A percentile compares a stretch with the other conserved stretches of the same genome.
Evolutionary conservation across 2,113 vertebrate species (phyloP).

Genomic region (Pholis gunnellus): DNA sequence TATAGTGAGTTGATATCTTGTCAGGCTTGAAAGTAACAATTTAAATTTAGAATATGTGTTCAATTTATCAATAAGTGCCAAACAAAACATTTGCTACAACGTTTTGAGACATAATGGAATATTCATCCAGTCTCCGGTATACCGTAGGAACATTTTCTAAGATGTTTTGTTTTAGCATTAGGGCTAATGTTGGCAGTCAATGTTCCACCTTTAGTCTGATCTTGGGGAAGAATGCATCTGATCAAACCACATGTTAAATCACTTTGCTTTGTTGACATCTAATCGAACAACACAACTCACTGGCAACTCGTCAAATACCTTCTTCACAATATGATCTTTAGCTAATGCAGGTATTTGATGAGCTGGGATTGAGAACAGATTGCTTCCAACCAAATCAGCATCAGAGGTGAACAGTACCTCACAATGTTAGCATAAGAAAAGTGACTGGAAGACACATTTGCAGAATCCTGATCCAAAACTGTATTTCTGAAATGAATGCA

Average conservation of each 20-base stretch:
- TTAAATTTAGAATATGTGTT: too few species aligned
- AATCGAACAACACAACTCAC: too few species aligned
- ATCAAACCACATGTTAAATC: too few species aligned
- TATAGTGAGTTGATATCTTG: too few species aligned
- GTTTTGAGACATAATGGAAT: not conserved
- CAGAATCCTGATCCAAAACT: conserved; percentile 8
- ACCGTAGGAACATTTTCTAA: not conserved
- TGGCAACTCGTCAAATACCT: not conserved
- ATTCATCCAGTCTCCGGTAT: not conserved
- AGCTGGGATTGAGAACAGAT: not conserved
- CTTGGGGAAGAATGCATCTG: not conserved
- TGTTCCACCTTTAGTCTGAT: not conserved
- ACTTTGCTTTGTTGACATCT: too few species aligned
- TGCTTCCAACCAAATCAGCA: not conserved
- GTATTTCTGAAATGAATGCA: conserved; percentile 13
- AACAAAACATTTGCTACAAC: not conserved
- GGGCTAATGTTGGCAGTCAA: not conserved
- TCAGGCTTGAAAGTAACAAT: too few species aligned
- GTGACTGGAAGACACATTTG: conserved; percentile 2
- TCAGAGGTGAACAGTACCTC: not conserved
- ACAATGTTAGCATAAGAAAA: conserved; percentile 3
- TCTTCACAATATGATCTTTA: not conserved
- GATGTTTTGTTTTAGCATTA: not conserved
- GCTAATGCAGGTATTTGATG: not conserved
- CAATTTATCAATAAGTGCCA: not conserved